Conservation (phyloP, 2,797 vertebrate genomes). For the Miichthys miiuy region DNA sequence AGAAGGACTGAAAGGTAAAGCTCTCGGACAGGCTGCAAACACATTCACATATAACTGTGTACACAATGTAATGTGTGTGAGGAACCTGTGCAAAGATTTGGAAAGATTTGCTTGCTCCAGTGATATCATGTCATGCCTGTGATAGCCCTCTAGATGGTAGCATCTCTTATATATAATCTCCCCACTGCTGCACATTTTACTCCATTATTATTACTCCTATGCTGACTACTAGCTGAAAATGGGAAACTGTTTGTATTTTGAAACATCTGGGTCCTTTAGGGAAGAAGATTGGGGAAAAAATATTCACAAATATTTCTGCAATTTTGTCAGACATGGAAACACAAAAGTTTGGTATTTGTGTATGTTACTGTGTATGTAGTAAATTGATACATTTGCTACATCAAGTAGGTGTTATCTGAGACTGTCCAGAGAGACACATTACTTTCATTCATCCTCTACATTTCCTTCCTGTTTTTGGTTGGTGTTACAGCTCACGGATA, state of each 20-base stretch:
- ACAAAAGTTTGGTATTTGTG: neutral
- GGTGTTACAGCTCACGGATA: slow-evolving; percentile 12
- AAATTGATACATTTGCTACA: neutral
- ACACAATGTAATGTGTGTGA: neutral
- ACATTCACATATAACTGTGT: neutral
- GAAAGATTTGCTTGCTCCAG: neutral
- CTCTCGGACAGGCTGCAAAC: neutral
- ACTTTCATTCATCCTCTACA: slow-evolving; percentile 20
- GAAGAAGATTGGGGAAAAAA: neutral
- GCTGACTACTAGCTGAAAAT: neutral
- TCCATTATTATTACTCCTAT: neutral
- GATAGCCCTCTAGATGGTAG: slow-evolving; percentile 72
- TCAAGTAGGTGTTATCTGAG: slow-evolving; percentile 62
- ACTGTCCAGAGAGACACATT: slow-evolving; percentile 35
- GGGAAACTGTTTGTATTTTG: neutral
- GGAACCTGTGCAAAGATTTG: slow-evolving; percentile 4
- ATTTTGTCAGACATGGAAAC: neutral
- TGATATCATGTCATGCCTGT: slow-evolving; percentile 27
- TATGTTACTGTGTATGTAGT: slow-evolving; percentile 2
- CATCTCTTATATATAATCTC: slow-evolving; percentile 27
- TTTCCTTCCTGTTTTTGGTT: slow-evolving; percentile 49
- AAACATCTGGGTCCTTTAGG: neutral
- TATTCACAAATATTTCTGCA: neutral
- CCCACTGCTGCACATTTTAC: neutral
- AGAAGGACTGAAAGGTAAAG: no score